A percentile compares a stretch with the other conserved stretches of the same genome.
These are phyloP conservation scores for Pluvianellus socialis DNA, from an alignment of 2,113 vertebrate genomes.

Conservation along the genomic window DNA sequence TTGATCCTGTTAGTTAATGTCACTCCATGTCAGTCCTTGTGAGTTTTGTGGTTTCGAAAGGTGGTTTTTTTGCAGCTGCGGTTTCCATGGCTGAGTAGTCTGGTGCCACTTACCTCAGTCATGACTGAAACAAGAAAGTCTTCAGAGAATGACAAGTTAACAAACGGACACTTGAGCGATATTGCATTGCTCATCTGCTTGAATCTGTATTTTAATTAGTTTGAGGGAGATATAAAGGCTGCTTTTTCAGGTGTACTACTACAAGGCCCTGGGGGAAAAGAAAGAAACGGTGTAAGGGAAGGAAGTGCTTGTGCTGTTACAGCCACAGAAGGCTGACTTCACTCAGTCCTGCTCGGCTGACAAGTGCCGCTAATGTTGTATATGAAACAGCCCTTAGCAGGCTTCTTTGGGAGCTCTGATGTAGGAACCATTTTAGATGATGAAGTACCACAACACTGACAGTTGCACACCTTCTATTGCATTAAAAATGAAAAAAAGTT, in stretches of 20 bases:
- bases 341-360: neutral
- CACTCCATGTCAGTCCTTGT: neutral
- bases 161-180: constrained; percentile 33
- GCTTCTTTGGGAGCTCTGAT: neutral
- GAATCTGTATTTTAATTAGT: constrained; percentile 55
- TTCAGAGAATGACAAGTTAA: constrained; percentile 47
- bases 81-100: constrained; percentile 33
- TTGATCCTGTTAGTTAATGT: neutral
- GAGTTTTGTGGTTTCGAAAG: neutral
- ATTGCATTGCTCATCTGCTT: constrained; percentile 24
- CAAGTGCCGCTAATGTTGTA: neutral
- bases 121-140: neutral
- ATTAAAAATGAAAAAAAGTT: neutral
- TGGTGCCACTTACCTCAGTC: neutral
- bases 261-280: neutral
- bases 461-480: neutral
- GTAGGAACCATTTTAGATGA: neutral
- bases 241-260: constrained; percentile 47
- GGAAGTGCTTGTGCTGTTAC: neutral
- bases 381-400: neutral
- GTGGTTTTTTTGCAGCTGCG: constrained; percentile 14
- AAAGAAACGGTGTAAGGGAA: constrained; percentile 3
- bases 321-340: constrained; percentile 25
- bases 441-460: neutral
- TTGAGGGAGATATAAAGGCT: constrained; percentile 8